Evolutionary conservation across 2,113 vertebrate species (phyloP).

Genomic region (Campylorhamphus procurvoides): DNA sequence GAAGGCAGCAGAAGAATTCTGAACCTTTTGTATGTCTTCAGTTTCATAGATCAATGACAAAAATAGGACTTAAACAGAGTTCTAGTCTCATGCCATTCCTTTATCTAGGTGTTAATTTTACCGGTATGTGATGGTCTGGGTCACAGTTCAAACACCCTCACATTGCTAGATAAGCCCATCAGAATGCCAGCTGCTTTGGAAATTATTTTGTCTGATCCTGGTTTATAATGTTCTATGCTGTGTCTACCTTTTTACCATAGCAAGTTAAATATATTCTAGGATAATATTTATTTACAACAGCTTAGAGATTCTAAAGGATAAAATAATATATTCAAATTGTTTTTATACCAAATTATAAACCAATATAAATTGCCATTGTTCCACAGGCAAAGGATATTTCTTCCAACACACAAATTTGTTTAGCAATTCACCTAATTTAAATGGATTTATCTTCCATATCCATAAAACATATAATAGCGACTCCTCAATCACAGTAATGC

Average conservation of each 20-base stretch:
- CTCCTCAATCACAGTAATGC: no score
- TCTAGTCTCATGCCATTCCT: neutral
- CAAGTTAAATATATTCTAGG: no score
- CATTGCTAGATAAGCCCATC: neutral
- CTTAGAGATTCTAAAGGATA: no score
- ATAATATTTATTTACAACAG: no score
- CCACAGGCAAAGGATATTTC: no score
- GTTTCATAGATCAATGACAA: neutral
- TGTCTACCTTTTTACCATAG: neutral
- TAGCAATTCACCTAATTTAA: no score
- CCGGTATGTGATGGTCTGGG: accelerated
- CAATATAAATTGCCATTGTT: no score
- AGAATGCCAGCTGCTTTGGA: neutral
- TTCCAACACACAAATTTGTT: no score
- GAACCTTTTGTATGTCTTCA: neutral
- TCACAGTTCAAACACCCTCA: neutral
- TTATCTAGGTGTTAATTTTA: neutral
- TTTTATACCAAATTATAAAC: no score
- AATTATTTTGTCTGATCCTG: neutral
- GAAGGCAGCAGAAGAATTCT: neutral
- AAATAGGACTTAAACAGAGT: neutral
- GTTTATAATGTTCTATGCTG: neutral
- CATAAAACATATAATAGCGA: no score
- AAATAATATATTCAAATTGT: no score
- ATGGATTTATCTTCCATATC: no score